A percentile compares a stretch with the other conserved stretches of the same genome.
These are phyloP conservation scores for Hippasteria phrygiana DNA, from an alignment of 53 echinoderm and acorn worm genomes.

Conservation along the genomic window DNA sequence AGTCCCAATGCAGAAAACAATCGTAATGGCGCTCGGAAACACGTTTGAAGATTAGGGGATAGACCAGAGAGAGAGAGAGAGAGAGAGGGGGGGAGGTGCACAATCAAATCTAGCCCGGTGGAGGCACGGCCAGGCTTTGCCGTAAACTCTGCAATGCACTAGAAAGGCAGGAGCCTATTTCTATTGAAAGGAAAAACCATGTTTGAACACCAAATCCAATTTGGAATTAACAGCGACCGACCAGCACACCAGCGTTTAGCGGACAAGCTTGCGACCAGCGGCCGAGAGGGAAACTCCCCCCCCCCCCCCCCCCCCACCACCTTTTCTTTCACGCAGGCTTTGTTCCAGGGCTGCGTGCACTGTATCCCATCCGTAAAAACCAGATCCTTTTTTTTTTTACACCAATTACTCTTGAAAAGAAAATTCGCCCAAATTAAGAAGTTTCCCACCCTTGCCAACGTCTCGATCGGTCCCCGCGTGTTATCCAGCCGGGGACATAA, in stretches of 20 bases:
- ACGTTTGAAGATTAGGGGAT: constrained; percentile 49
- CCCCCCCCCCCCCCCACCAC: too few species aligned
- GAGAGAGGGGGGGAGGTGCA: background rate
- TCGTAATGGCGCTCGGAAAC: constrained; percentile 27
- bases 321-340: constrained; percentile 7
- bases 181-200: constrained; percentile 19
- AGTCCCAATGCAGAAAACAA: constrained; percentile 9
- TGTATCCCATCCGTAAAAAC: constrained; percentile 38
- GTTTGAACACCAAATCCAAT: constrained; percentile 58
- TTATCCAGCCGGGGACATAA: constrained; percentile 67
- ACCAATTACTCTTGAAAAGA: constrained; percentile 74
- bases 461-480: constrained; percentile 43
- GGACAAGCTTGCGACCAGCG: constrained; percentile 39
- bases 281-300: background rate
- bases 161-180: background rate
- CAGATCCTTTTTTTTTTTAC: constrained; percentile 62
- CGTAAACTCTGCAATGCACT: background rate
- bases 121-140: background rate
- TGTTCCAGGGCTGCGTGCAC: constrained; percentile 31
- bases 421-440: constrained; percentile 72
- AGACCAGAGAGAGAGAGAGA: background rate
- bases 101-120: constrained; percentile 4
- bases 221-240: constrained; percentile 37
- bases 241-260: constrained; percentile 32
- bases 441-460: constrained; percentile 45